Evolutionary conservation across 2,888 invertebrate genomes (phyloP).

Genomic region (Drosophila kuntzei): DNA sequence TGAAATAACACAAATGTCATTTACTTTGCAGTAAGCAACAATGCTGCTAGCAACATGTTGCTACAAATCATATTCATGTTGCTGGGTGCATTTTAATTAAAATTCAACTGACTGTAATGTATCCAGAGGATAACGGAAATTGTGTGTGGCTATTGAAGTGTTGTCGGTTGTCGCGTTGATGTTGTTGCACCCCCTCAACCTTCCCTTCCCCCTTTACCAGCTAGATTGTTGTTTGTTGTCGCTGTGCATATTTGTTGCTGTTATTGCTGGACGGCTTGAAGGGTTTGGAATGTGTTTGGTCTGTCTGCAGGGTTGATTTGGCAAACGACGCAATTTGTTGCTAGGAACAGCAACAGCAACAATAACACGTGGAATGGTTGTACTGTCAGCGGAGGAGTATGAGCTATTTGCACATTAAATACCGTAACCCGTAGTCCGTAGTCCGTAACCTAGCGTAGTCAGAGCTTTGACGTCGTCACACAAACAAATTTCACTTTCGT

Average conservation of each 20-base stretch:
- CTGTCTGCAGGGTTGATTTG: constrained; percentile 77
- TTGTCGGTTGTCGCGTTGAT: constrained; percentile 43
- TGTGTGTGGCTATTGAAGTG: constrained; percentile 76
- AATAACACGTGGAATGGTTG: constrained; percentile 51
- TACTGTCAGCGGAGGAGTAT: constrained; percentile 39
- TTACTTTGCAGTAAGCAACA: not conserved
- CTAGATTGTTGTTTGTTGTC: constrained; percentile 54
- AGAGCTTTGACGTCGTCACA: constrained; percentile 61
- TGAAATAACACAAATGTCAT: constrained; percentile 43
- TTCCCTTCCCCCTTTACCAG: not conserved
- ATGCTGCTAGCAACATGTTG: constrained; percentile 61
- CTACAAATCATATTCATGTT: constrained; percentile 23
- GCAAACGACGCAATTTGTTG: constrained; percentile 78
- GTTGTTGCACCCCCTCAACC: constrained; percentile 24
- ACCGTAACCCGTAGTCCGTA: constrained; percentile 72
- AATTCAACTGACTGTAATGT: constrained; percentile 46
- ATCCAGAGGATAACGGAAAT: constrained; percentile 64
- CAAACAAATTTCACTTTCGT: constrained; percentile 45
- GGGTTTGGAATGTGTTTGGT: constrained; percentile 35
- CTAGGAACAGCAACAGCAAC: constrained; percentile 54
- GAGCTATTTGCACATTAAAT: constrained; percentile 82
- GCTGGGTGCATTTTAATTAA: constrained; percentile 71
- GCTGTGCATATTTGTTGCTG: constrained; percentile 59
- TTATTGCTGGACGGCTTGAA: constrained; percentile 15
- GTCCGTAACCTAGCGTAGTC: constrained; percentile 41